Percentiles rank a stretch among this genome's conserved stretches.
Conservation (phyloP, 2,797 vertebrate species). For the Gymnocypris eckloni region DNA sequence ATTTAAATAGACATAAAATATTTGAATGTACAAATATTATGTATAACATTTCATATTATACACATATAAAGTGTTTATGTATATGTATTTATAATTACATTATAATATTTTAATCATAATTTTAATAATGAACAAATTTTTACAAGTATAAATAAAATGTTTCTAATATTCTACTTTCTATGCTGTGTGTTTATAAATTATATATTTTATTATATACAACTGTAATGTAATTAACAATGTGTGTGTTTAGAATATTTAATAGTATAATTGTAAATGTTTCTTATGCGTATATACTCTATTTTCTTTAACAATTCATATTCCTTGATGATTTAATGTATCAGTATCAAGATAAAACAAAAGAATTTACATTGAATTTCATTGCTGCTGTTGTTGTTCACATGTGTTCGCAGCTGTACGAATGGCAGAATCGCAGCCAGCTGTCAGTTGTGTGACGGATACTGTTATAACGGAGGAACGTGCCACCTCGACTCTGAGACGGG, state of each 20-base stretch:
- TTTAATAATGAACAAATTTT: too few relatives aligned
- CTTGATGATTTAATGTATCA: not conserved
- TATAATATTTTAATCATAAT: too few relatives aligned
- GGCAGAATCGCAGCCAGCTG: constrained; percentile 86
- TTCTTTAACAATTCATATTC: not conserved
- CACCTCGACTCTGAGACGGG: constrained; percentile 85
- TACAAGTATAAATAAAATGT: too few relatives aligned
- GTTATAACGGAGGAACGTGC: constrained; percentile 87
- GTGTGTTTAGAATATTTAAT: not conserved
- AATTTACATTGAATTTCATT: not conserved
- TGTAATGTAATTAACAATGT: not conserved
- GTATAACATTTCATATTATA: too few relatives aligned
- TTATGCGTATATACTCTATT: not conserved
- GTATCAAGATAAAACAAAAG: not conserved
- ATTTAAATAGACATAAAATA: not conserved
- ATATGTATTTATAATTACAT: too few relatives aligned
- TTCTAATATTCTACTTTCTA: too few relatives aligned
- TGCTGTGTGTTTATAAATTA: too few relatives aligned
- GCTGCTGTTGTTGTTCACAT: constrained; percentile 19
- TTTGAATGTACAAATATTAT: not conserved
- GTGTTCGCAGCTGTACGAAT: constrained; percentile 80
- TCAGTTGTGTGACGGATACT: constrained; percentile 88
- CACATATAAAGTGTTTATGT: too few relatives aligned
- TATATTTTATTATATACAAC: too few relatives aligned
- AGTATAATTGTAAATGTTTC: not conserved